These are phyloP conservation scores for Argyresthia goedartella DNA, from an alignment of 2,888 invertebrate genomes.

Conservation along the genomic window DNA sequence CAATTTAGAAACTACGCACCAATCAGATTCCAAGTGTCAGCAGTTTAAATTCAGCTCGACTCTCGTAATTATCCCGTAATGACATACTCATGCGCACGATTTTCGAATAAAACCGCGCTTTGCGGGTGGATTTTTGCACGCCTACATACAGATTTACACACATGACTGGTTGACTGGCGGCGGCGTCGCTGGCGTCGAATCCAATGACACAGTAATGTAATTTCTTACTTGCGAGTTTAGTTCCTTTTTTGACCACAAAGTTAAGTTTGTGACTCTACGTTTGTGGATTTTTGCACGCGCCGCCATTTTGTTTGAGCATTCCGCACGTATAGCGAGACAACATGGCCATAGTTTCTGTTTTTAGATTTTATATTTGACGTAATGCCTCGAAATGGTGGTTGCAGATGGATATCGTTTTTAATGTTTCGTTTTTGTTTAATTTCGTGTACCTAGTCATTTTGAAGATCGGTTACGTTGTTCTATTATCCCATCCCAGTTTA, in stretches of 20 bases:
- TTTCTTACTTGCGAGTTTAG: no score
- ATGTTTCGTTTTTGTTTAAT: neutral
- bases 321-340: neutral
- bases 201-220: no score
- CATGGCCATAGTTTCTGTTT: neutral
- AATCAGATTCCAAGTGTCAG: no score
- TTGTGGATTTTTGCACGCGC: constrained; percentile 5
- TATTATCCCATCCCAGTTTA: no score
- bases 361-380: neutral
- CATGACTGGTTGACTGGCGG: no score
- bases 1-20: no score
- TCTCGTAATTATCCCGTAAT: constrained; percentile 2
- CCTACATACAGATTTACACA: no score
- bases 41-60: neutral
- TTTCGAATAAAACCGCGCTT: constrained; percentile 1
- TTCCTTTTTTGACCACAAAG: no score
- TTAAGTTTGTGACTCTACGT: neutral
- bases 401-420: neutral
- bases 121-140: constrained; percentile 6
- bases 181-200: no score
- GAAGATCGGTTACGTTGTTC: no score
- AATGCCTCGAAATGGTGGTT: neutral
- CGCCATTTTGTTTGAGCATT: neutral
- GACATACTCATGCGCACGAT: constrained; percentile 2
- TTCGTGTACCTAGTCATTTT: no score